Conservation (phyloP, 2,888 invertebrate genomes). For the Rotaria sp. region DNA sequence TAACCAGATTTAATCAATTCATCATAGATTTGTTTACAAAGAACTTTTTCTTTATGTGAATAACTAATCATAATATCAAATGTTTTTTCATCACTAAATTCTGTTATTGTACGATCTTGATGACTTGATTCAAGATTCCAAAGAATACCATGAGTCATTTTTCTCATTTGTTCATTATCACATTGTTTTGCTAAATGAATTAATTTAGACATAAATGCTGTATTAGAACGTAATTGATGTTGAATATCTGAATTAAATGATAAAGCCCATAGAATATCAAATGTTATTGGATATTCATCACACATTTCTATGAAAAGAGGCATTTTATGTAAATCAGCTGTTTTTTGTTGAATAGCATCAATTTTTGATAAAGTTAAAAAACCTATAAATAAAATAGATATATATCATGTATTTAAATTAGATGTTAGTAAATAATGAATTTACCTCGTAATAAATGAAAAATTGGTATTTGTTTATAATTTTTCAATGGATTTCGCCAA, state of each 20-base stretch:
- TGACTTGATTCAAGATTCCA: slow-evolving; percentile 15
- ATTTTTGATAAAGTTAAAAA: background rate
- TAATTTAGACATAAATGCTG: background rate
- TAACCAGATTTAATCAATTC: background rate
- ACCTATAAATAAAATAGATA: no score
- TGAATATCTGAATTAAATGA: slow-evolving; percentile 20
- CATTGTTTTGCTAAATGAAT: background rate
- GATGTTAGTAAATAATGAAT: no score
- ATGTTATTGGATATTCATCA: background rate
- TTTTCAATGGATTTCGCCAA: background rate
- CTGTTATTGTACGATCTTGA: background rate
- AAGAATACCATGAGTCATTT: slow-evolving; percentile 15
- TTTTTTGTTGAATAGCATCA: background rate
- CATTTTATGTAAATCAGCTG: background rate
- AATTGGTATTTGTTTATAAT: background rate
- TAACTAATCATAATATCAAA: slow-evolving; percentile 33
- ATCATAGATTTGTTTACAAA: slow-evolving; percentile 16
- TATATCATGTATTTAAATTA: no score
- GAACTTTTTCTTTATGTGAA: background rate
- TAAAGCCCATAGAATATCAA: background rate
- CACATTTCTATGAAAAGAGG: background rate
- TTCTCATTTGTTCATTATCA: background rate
- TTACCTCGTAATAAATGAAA: background rate
- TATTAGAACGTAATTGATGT: background rate
- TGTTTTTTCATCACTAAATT: background rate